Conservation (phyloP, 1,140 invertebrate species). For the Drosophila parabipectinata region DNA sequence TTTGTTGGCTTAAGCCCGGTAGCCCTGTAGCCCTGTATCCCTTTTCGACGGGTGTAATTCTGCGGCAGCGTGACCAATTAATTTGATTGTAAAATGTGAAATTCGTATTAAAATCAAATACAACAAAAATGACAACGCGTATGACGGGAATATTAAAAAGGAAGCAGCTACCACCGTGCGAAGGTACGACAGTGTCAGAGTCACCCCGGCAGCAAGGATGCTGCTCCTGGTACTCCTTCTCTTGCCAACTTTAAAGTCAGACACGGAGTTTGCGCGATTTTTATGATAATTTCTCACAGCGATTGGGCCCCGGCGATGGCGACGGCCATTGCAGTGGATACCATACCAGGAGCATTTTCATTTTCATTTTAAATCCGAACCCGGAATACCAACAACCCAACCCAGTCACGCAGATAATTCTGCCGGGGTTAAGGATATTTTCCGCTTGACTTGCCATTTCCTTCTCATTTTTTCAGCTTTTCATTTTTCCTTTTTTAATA, state of each 20-base stretch:
- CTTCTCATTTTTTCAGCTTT: not conserved
- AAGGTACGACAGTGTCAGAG: slow-evolving; percentile 14
- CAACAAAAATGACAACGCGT: slow-evolving; percentile 79
- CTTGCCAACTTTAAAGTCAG: slow-evolving; percentile 69
- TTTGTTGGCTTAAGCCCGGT: slow-evolving; percentile 69
- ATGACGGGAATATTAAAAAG: slow-evolving; percentile 82
- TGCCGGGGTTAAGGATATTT: slow-evolving; percentile 51
- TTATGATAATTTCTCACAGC: slow-evolving; percentile 76
- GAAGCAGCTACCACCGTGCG: slow-evolving; percentile 53
- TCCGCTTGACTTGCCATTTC: slow-evolving; percentile 34
- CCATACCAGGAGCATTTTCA: not conserved
- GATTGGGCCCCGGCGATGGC: slow-evolving; percentile 52
- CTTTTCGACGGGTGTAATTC: slow-evolving; percentile 65
- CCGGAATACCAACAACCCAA: slow-evolving; percentile 2
- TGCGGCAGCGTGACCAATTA: slow-evolving; percentile 83
- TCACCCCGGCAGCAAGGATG: slow-evolving; percentile 28
- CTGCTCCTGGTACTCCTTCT: slow-evolving; percentile 7
- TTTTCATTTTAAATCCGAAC: not conserved
- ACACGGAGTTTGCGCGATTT: slow-evolving; percentile 80
- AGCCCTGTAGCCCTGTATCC: slow-evolving; percentile 31
- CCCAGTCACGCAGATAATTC: slow-evolving; percentile 23
- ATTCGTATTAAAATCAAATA: slow-evolving; percentile 84
- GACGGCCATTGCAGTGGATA: slow-evolving; percentile 63
- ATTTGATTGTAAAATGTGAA: slow-evolving; percentile 84
- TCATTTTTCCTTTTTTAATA: slow-evolving; percentile 62